Evolutionary conservation across 2,888 invertebrate species (phyloP), one percentile per base, ranked within the genome.

Genomic region (Hipparchia semele): DNA sequence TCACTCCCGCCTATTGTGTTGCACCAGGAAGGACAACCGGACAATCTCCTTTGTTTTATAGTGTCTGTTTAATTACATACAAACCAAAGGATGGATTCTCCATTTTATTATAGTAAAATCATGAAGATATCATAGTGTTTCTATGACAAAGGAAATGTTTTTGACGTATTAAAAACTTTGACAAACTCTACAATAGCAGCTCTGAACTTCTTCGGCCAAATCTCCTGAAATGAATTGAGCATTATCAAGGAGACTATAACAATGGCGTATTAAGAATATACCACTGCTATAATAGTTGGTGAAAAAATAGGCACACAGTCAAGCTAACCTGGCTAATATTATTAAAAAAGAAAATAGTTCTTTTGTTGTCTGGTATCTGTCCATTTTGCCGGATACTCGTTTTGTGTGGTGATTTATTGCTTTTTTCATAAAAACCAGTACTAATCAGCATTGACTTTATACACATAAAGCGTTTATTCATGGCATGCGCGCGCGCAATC

Each of bases 401-500:
- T 56, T 71, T 67, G 62, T 72, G 49, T 72, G 72, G 49, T 72
- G 72, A 74, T 51, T 74, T 72, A 72, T 68, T 62, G 46, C 69
- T 66, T 70, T 69, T 65, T 45, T 53, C 45, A 66, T 65, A 69
- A 71, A 73, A 72, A 69, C 69, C 68, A 69, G 69, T 58, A 58
- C 70, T 72, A 72, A 72, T 74, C 72, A 74, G 13, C 61, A 58
- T 74, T 61, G 66, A 53, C 13, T 68, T 46, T 51, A 68, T 74
- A 76, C 70, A 54, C 58, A 71, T 51, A 23, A 70, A 66, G 87
- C 88, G 86, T 89, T 87, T 90, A 90, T 90, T 89, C 89, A 90
- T 86, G 84, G 83, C 73, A 75, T 76, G 76, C 73, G 73, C 86
- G 80, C 86, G 89, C 83, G 86, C 84, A 70, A 71, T 73, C 76